Evolutionary conservation across 2,797 vertebrate species (phyloP), one percentile per base, ranked within the genome.

Genomic region (Manis javanica): DNA sequence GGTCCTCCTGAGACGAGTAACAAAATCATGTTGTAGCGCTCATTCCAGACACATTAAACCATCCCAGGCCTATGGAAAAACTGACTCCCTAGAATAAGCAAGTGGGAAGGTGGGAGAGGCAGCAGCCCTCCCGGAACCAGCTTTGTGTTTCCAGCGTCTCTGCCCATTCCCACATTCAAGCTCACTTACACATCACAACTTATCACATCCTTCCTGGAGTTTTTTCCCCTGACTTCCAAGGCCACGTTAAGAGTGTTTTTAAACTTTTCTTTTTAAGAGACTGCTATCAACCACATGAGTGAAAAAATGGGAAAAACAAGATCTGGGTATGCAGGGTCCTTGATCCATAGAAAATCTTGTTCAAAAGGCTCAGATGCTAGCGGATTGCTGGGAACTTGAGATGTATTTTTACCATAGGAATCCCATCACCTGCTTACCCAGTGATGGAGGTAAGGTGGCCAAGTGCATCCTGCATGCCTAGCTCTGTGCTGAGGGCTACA

Each of bases 241-340:
- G 86, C 68, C 82, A 29, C 2, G 1, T 49, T 5, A 57, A 57
- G 68, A 90, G 92, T 55, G 18, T 82, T 95, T 34, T 39, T 39
- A 81, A 95, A 92, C 26, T 21, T 31, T 51, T 63, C 75, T 84
- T 53, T 12, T 53, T 39, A 37, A 87, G 74, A 89, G 77, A 68
- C 91, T 68, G 46, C 69, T 79, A 91, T 74, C 55, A 68, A 34
- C 51, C 24, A 64, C 0, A 2, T 92, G 31, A n/a, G 49, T 77
- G 83, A 72, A 46, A 55, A 63, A 51, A 92, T 1, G 5, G 34
- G 75, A 66, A 68, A 74, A 37, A 23, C 34, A 78, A 84, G 39
- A 37, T 37, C 53, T n/a, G 24, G 42, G 74, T 59, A 61, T 5
- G 0, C n/a, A 46, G 64, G 63, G 88, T 83, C 53, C 82, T 53